These are phyloP conservation scores for Ceratina japonica DNA, from an alignment of 1,140 invertebrate genomes.

Conservation along the genomic window DNA sequence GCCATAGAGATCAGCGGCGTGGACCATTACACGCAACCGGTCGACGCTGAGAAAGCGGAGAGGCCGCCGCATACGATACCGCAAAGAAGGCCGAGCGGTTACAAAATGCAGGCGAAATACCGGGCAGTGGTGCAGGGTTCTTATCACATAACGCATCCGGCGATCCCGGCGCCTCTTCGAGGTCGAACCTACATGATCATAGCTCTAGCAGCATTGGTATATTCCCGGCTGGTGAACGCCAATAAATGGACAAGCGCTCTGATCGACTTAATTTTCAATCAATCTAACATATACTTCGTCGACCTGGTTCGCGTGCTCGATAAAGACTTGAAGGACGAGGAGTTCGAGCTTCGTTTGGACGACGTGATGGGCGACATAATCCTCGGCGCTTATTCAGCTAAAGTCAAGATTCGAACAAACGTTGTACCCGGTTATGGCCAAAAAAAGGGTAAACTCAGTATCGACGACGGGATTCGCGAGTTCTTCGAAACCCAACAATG, in stretches of 20 bases:
- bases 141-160: slow-evolving; percentile 68
- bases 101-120: slow-evolving; percentile 62
- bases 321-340: slow-evolving; percentile 64
- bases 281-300: slow-evolving; percentile 73
- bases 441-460: slow-evolving; percentile 61
- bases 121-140: slow-evolving; percentile 70
- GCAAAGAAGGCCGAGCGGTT: slow-evolving; percentile 63
- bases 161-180: slow-evolving; percentile 60
- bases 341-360: slow-evolving; percentile 67
- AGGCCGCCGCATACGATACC: slow-evolving; percentile 41
- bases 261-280: slow-evolving; percentile 76
- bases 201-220: slow-evolving; percentile 70
- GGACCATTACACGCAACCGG: slow-evolving; percentile 17
- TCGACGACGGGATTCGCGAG: slow-evolving; percentile 62
- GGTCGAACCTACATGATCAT: slow-evolving; percentile 67
- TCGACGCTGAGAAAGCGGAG: slow-evolving; percentile 33
- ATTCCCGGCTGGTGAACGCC: slow-evolving; percentile 67
- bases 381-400: slow-evolving; percentile 73
- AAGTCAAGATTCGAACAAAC: slow-evolving; percentile 70
- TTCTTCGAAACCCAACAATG: slow-evolving; percentile 61
- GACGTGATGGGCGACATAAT: slow-evolving; percentile 73
- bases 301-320: slow-evolving; percentile 69
- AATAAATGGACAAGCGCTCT: slow-evolving; percentile 72
- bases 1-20: slow-evolving; percentile 55
- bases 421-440: slow-evolving; percentile 65